A percentile compares a stretch with the other conserved stretches of the same genome.
Conservation (phyloP, 2,113 vertebrate species). For the Phalacrocorax aristotelis region DNA sequence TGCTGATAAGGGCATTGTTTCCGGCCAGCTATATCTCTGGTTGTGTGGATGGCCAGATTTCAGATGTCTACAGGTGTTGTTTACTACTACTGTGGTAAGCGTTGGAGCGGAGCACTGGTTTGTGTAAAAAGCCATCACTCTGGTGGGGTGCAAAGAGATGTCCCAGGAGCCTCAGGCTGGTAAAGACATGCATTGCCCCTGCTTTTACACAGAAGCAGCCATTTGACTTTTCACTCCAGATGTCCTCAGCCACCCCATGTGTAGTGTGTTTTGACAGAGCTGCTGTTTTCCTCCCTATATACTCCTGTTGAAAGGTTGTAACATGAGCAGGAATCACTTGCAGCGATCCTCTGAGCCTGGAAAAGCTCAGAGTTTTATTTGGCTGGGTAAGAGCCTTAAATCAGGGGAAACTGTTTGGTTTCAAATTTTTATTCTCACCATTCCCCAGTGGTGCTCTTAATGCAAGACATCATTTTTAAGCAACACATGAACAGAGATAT, state of each 20-base stretch:
- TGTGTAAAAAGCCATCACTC: background rate
- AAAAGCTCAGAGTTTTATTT: background rate
- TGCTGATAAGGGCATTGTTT: slow-evolving; percentile 74
- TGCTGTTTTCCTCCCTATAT: background rate
- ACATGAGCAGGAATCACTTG: background rate
- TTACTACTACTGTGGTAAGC: background rate
- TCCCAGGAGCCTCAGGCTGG: background rate
- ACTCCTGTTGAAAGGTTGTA: background rate
- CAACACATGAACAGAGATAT: background rate
- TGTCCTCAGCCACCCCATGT: background rate
- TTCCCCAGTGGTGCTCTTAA: background rate
- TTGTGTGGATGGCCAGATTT: background rate
- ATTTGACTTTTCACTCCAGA: background rate
- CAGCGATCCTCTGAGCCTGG: background rate
- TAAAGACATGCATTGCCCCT: background rate
- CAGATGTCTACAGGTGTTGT: slow-evolving; percentile 46
- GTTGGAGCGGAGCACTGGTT: background rate
- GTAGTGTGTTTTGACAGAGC: background rate
- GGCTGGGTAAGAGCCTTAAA: background rate
- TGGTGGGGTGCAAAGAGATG: background rate
- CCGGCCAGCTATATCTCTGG: background rate
- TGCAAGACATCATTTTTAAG: background rate
- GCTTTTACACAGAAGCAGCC: background rate
- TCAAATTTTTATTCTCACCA: background rate
- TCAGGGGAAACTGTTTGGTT: background rate